Percentiles rank a stretch among this genome's conserved stretches.
Evolutionary conservation across 2,113 vertebrate genomes (phyloP).

Genomic region (Ictidomys tridecemlineatus): DNA sequence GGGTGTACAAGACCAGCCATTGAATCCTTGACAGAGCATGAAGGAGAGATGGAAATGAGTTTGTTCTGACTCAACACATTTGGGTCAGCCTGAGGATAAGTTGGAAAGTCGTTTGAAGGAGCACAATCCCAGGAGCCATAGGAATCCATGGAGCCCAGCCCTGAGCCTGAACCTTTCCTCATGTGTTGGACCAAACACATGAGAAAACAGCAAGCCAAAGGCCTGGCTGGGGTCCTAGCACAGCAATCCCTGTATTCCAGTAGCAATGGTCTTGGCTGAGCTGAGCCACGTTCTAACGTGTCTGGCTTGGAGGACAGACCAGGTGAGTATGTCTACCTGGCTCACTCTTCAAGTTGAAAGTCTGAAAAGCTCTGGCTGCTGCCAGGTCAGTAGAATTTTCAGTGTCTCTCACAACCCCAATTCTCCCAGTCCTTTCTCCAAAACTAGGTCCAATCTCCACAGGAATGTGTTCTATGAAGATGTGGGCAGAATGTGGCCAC

Average conservation of each 20-base stretch:
- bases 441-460: not conserved
- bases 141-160: not conserved
- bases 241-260: not conserved
- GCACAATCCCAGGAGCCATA: not conserved
- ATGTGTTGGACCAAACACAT: not conserved
- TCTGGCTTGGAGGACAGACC: constrained; percentile 62
- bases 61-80: not conserved
- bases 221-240: not conserved
- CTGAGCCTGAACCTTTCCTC: not conserved
- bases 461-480: not conserved
- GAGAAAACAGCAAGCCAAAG: constrained; percentile 6
- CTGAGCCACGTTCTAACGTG: not conserved
- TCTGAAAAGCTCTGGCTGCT: not conserved
- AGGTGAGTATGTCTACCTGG: constrained; percentile 66
- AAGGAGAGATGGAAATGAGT: not conserved
- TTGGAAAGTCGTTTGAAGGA: not conserved
- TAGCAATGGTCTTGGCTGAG: constrained; percentile 25
- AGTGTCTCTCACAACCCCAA: not conserved
- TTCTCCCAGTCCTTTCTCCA: not conserved
- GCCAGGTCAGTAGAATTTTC: not conserved
- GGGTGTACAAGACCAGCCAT: not conserved
- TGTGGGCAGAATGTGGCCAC: not conserved
- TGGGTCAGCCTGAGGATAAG: not conserved
- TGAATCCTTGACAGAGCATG: not conserved
- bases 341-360: not conserved